A percentile compares a stretch with the other conserved stretches of the same genome.
phyloP scores from a whole-genome alignment of 2,113 vertebrate species.

The Cairina moschata region DNA sequence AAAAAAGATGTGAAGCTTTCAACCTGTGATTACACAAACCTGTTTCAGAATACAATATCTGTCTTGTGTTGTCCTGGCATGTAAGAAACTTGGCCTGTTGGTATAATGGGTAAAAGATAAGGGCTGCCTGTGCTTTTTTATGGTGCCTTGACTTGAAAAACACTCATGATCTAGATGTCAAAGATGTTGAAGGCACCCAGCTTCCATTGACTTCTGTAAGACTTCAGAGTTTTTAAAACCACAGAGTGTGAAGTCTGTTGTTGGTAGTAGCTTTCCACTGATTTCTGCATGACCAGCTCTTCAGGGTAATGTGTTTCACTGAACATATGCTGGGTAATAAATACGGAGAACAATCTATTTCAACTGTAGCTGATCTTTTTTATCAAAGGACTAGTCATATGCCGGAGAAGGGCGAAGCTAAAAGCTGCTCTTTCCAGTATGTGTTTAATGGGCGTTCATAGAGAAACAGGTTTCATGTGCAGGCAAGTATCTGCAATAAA shows the following conservation, averaged over 20 bases:
- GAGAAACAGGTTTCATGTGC: background rate
- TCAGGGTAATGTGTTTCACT: background rate
- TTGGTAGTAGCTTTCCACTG: background rate
- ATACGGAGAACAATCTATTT: background rate
- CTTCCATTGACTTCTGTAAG: background rate
- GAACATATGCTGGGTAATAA: background rate
- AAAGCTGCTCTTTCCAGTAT: background rate
- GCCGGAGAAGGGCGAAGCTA: background rate
- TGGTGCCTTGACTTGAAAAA: background rate
- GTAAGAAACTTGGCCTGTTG: background rate
- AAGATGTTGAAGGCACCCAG: background rate
- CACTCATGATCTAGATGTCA: background rate
- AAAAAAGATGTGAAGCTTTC: background rate
- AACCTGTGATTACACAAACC: background rate
- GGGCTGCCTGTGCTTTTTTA: background rate
- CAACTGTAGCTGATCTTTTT: background rate
- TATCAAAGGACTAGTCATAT: background rate
- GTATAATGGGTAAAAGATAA: background rate
- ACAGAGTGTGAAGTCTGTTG: background rate
- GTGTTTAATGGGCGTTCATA: background rate
- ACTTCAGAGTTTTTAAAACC: background rate
- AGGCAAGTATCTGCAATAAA: constrained; percentile 29
- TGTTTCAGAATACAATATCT: background rate
- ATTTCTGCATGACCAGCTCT: background rate
- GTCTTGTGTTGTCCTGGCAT: background rate